Evolutionary conservation across 37 sponge, comb jelly and placozoan species (phyloP), one percentile per base, ranked within the genome.

Genomic region (Petrosia ficiformis): DNA sequence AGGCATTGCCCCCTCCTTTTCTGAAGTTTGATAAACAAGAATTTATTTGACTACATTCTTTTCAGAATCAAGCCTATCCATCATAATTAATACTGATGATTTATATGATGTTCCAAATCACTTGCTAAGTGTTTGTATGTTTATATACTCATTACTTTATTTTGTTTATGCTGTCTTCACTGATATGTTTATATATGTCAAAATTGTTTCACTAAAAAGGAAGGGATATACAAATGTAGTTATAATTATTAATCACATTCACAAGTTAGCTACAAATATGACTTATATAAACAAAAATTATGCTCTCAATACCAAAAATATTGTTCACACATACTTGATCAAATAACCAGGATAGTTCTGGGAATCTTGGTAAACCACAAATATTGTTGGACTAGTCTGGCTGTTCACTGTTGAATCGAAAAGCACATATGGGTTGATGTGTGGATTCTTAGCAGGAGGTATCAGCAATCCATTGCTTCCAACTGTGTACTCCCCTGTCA

Each of bases 371-470:
- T 57, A 75, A 16, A 70, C 41, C 2, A 83, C 76, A 69, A 68
- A 75, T 22, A 83, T 83, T 44, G 28, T 0, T 37, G 84, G 84
- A 36, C 67, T 83, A 0, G 19, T 26, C 0, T 59, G 29, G 32
- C 75, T 54, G 32, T 83, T 63, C 0, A 83, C 84, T 0, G 68
- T 39, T 4, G 84, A 76, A 60, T 83, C 84, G 36, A 74, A 70
- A 43, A 69, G 54, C n/a, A 71, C 72, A 54, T 77, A 28, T 16
- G 69, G 71, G 42, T 76, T 39, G 2, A 28, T 25, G 1, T 14
- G 60, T 4, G 71, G 70, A 44, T 75, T 58, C 40, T 83, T 83
- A 60, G 84, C 39, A 32, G 84, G 82, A 31, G 82, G 75, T 42
- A 52, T 52, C 16, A 59, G n/a, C 63, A 76, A 1, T 34, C 26